A percentile compares a stretch with the other conserved stretches of the same genome.
phyloP scores from a whole-genome alignment of 2,888 invertebrate genomes.

The Pachydiplax longipennis region DNA sequence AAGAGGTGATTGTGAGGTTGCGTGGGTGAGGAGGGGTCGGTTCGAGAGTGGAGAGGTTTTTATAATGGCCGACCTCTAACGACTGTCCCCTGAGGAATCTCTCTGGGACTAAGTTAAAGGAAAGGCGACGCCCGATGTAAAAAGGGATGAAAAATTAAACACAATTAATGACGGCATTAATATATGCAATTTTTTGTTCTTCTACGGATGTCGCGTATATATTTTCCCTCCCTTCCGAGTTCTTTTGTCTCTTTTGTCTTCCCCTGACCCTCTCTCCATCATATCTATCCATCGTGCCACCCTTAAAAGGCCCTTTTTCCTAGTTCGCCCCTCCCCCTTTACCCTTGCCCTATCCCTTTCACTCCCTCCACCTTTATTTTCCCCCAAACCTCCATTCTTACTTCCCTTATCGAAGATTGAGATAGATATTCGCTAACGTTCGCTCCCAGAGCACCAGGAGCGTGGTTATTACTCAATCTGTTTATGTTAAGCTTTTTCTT shows the following conservation, averaged over 20 bases:
- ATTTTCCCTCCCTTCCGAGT: neutral
- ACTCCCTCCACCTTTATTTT: neutral
- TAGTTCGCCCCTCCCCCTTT: neutral
- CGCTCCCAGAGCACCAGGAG: neutral
- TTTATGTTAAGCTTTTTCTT: neutral
- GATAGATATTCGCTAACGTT: neutral
- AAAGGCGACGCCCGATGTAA: slow-evolving; percentile 29
- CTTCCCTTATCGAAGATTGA: neutral
- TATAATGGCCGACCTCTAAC: slow-evolving; percentile 41
- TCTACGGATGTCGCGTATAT: slow-evolving; percentile 24
- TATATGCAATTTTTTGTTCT: slow-evolving; percentile 45
- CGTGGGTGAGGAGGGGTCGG: neutral
- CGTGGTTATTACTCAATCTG: neutral
- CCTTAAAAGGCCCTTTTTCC: neutral
- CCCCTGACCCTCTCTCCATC: neutral
- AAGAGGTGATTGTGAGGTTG: neutral
- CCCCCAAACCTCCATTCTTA: neutral
- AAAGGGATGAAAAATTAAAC: slow-evolving; percentile 44
- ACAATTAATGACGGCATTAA: slow-evolving; percentile 44
- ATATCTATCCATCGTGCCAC: neutral
- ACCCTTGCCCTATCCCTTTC: neutral
- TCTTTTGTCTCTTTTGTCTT: neutral
- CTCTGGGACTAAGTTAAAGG: slow-evolving; percentile 18
- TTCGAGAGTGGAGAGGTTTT: neutral
- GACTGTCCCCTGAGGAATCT: slow-evolving; percentile 42